Evolutionary conservation across 2,113 vertebrate species (phyloP).

Genomic region (Physeter macrocephalus): DNA sequence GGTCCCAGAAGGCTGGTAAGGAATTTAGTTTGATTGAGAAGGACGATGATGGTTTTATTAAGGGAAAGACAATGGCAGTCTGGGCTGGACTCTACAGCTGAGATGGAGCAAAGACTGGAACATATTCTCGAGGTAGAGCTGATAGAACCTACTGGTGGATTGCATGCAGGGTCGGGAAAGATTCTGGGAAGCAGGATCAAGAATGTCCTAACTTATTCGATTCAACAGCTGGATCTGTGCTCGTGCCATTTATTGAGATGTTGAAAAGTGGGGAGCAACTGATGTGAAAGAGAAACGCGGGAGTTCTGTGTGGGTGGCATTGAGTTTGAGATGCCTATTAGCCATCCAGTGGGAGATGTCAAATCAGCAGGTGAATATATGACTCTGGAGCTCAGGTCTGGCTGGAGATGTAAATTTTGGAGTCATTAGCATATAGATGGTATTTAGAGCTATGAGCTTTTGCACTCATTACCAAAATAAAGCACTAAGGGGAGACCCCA

Average conservation of each 20-base stretch:
- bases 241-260: neutral
- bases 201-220: neutral
- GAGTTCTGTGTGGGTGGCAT: neutral
- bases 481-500: neutral
- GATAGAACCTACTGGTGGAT: neutral
- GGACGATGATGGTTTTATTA: neutral
- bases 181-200: neutral
- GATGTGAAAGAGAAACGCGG: neutral
- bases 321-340: neutral
- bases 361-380: neutral
- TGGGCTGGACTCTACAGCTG: neutral
- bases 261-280: neutral
- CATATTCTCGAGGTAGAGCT: neutral
- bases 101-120: neutral
- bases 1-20: neutral
- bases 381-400: neutral
- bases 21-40: neutral
- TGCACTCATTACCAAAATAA: constrained; percentile 35
- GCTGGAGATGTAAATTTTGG: constrained; percentile 26
- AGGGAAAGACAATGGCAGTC: neutral
- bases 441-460: constrained; percentile 53
- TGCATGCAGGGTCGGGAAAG: neutral
- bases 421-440: constrained; percentile 42
- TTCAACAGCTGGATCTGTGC: neutral
- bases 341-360: neutral